Conservation (phyloP, 1,140 invertebrate species). For the Charaxes varanes region DNA sequence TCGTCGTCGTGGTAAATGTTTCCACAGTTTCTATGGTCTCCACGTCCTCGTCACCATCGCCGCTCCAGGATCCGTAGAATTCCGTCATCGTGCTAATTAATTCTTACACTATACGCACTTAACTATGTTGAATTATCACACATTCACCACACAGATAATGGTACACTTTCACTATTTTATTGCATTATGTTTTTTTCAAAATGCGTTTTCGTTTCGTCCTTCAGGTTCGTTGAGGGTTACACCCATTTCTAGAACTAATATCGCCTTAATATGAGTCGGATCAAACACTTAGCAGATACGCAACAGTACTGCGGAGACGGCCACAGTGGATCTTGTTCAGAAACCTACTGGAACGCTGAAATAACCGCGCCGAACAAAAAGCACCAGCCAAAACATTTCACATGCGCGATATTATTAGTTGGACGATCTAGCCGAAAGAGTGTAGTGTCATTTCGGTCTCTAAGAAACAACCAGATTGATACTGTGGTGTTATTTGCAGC, state of each 20-base stretch:
- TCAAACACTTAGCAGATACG: too few relatives aligned
- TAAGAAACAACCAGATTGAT: slow-evolving; percentile 37
- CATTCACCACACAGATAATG: slow-evolving; percentile 40
- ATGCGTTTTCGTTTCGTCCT: slow-evolving; percentile 23
- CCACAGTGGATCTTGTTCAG: slow-evolving; percentile 61
- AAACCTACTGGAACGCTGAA: slow-evolving; percentile 74
- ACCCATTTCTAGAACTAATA: slow-evolving; percentile 26
- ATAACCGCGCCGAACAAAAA: slow-evolving; percentile 72
- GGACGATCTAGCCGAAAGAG: slow-evolving; percentile 69
- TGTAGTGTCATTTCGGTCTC: slow-evolving; percentile 54
- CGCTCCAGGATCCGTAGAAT: slow-evolving; percentile 56
- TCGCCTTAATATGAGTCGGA: too few relatives aligned
- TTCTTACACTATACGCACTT: slow-evolving; percentile 3
- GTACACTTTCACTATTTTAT: slow-evolving; percentile 13
- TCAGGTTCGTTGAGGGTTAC: slow-evolving; percentile 19
- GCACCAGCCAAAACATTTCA: slow-evolving; percentile 73
- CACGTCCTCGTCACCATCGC: slow-evolving; percentile 30
- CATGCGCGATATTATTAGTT: slow-evolving; percentile 71
- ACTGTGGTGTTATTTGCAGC: slow-evolving; percentile 20
- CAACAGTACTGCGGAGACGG: slow-evolving; percentile 48
- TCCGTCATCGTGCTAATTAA: slow-evolving; percentile 47
- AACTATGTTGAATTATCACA: slow-evolving; percentile 29
- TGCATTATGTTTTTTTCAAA: slow-evolving; percentile 28
- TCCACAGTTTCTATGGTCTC: slow-evolving; percentile 52
- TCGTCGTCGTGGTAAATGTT: slow-evolving; percentile 53